Conservation (phyloP, 2,113 vertebrate genomes). For the Perccottus glenii region DNA sequence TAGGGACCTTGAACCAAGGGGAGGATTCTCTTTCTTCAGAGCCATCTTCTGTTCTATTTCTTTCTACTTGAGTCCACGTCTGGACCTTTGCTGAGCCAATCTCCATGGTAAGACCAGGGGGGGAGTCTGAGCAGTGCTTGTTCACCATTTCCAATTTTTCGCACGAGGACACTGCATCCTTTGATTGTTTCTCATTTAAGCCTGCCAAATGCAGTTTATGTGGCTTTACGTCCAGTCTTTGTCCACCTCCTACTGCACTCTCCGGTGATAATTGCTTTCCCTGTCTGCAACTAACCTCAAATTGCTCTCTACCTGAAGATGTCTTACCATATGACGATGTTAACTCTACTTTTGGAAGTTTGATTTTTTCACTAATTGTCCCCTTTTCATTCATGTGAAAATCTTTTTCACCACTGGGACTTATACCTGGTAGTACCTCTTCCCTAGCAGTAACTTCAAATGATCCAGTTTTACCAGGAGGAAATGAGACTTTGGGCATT, state of each 20-base stretch:
- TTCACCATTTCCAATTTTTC: conserved; percentile 79
- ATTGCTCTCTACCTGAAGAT: conserved; percentile 35
- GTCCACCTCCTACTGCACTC: conserved; percentile 26
- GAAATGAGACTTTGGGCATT: conserved; percentile 79
- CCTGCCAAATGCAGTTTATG: conserved; percentile 60
- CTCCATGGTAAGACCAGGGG: conserved; percentile 55
- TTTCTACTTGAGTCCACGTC: conserved; percentile 52
- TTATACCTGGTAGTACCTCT: conserved; percentile 36
- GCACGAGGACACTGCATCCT: conserved; percentile 66
- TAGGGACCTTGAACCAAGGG: conserved; percentile 83
- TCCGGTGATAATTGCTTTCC: conserved; percentile 45
- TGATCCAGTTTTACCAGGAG: conserved; percentile 57
- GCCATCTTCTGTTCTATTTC: conserved; percentile 18
- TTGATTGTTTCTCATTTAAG: conserved; percentile 63
- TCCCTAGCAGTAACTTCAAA: conserved; percentile 48
- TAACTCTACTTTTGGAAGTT: conserved; percentile 83
- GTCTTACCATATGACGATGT: conserved; percentile 76
- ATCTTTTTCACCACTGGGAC: conserved; percentile 59
- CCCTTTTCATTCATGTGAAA: conserved; percentile 59
- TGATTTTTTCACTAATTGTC: conserved; percentile 75
- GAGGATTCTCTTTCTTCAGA: conserved; percentile 72
- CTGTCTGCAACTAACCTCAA: conserved; percentile 52
- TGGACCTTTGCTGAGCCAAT: conserved; percentile 62
- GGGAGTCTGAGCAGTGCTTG: conserved; percentile 65
- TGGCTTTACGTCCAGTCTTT: conserved; percentile 53